phyloP scores from a whole-genome alignment of 2,888 invertebrate genomes.

The Graphium colonna region DNA sequence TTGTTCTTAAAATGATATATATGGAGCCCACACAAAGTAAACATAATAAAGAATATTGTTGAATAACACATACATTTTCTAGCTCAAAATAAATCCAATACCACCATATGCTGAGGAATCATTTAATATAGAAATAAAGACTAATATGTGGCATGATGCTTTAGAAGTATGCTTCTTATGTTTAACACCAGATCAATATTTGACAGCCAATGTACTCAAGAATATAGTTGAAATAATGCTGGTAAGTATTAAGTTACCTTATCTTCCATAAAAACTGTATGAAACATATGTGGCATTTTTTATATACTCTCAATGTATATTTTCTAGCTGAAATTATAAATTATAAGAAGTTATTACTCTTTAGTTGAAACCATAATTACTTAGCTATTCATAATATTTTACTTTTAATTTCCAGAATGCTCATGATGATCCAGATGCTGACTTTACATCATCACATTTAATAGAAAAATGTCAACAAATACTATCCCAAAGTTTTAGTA shows the following conservation, averaged over 20 bases:
- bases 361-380: constrained; percentile 3
- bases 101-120: constrained; percentile 51
- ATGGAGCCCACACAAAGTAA: too few species aligned
- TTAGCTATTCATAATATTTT: neutral
- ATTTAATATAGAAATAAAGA: constrained; percentile 58
- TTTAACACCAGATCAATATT: constrained; percentile 53
- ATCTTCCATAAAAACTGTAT: neutral
- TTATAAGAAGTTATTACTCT: too few species aligned
- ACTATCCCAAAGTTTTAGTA: constrained; percentile 53
- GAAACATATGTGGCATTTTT: too few species aligned
- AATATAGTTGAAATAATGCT: constrained; percentile 66
- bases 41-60: too few species aligned
- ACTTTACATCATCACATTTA: constrained; percentile 44
- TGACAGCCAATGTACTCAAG: constrained; percentile 55
- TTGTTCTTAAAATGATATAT: too few species aligned
- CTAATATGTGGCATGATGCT: constrained; percentile 66
- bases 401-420: constrained; percentile 59
- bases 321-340: too few species aligned
- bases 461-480: constrained; percentile 59
- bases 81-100: constrained; percentile 43
- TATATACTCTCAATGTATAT: too few species aligned
- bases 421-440: constrained; percentile 53
- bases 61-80: too few species aligned
- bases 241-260: constrained; percentile 43
- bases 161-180: constrained; percentile 59